phyloP scores from a whole-genome alignment of 2,888 invertebrate species.

The Tipula vernalis region DNA sequence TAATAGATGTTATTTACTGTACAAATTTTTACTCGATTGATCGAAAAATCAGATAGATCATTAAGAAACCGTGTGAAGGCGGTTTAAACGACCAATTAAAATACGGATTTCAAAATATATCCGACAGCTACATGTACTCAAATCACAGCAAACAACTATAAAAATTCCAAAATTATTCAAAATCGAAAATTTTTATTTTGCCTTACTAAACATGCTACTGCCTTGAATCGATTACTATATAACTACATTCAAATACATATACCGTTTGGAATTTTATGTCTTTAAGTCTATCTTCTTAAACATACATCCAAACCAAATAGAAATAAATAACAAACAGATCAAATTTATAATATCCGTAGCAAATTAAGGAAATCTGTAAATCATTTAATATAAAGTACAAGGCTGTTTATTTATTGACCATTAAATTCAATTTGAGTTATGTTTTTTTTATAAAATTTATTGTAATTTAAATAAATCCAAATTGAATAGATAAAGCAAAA shows the following conservation, averaged over 20 bases:
- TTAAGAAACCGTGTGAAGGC: not conserved
- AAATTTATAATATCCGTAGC: slow-evolving; percentile 4
- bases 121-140: not conserved
- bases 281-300: not conserved
- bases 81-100: not conserved
- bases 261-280: not conserved
- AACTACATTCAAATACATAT: not conserved
- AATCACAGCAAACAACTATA: not conserved
- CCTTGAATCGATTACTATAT: not conserved
- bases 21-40: not conserved
- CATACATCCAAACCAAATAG: not conserved
- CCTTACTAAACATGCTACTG: not conserved
- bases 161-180: not conserved
- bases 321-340: not conserved
- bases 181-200: not conserved
- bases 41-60: not conserved
- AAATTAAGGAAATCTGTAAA: not conserved
- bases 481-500: not conserved
- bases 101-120: not conserved
- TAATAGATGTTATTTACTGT: not conserved
- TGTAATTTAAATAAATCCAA: not conserved
- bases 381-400: not conserved
- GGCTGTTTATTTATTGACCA: not conserved
- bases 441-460: not conserved
- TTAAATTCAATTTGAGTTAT: not conserved